Evolutionary conservation across 2,797 vertebrate species (phyloP).

Genomic region (Eutrigla gurnardus): DNA sequence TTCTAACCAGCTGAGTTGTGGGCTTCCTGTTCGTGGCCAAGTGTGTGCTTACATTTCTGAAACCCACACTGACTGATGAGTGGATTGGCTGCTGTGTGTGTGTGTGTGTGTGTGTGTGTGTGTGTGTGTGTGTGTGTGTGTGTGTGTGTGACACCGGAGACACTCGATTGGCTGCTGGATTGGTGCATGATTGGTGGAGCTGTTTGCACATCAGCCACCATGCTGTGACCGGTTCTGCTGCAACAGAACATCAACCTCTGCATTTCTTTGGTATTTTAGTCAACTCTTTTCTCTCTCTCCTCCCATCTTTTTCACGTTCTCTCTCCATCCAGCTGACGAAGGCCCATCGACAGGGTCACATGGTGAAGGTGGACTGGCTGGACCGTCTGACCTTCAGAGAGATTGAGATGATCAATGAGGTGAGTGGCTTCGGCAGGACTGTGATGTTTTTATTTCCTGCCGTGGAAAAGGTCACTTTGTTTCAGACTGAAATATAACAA

Average conservation of each 20-base stretch:
- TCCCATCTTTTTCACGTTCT: constrained; percentile 21
- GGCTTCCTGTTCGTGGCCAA: constrained; percentile 52
- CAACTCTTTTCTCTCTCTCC: constrained; percentile 15
- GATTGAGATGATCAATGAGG: constrained; percentile 99
- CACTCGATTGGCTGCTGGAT: constrained; percentile 59
- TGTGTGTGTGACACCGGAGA: constrained; percentile 29
- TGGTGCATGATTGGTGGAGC: constrained; percentile 69
- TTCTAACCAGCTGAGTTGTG: constrained; percentile 55
- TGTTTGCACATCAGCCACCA: constrained; percentile 56
- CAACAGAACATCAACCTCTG: constrained; percentile 17
- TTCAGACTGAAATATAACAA: not conserved
- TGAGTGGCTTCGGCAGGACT: constrained; percentile 64
- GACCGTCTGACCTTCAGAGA: constrained; percentile 98
- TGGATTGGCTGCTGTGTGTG: constrained; percentile 62
- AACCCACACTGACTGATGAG: constrained; percentile 58
- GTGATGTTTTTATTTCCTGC: not conserved
- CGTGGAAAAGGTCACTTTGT: not conserved
- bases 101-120: not conserved
- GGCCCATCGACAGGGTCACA: constrained; percentile 97
- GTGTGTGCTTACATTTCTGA: constrained; percentile 54
- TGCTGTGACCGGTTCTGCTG: constrained; percentile 45
- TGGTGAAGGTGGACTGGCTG: constrained; percentile 99
- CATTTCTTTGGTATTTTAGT: not conserved
- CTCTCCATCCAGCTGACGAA: constrained; percentile 91
- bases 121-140: not conserved